Evolutionary conservation across 2,113 vertebrate genomes (phyloP).

Genomic region (Edolisoma coerulescens): DNA sequence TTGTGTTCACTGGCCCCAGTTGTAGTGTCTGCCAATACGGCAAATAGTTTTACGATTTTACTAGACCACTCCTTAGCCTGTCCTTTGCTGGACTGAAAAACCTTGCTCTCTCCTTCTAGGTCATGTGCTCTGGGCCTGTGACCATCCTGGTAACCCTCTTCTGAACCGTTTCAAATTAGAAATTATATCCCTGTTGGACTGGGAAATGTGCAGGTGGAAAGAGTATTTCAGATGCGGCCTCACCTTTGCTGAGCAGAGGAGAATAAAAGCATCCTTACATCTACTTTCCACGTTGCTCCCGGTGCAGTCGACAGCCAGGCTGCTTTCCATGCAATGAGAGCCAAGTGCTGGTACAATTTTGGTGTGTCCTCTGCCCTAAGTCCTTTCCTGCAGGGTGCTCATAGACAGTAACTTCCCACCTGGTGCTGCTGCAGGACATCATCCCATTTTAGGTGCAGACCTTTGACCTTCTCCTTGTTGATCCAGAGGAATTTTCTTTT

Average conservation of each 20-base stretch:
- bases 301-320: not conserved
- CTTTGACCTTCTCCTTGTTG: not conserved
- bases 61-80: not conserved
- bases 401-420: accelerated
- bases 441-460: not conserved
- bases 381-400: not conserved
- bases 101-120: not conserved
- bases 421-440: not conserved
- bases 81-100: not conserved
- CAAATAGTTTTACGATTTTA: not conserved
- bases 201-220: not conserved
- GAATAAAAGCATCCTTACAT: not conserved
- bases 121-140: not conserved
- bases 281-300: not conserved
- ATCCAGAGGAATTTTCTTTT: not conserved
- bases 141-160: not conserved
- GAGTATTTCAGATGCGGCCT: not conserved
- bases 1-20: not conserved
- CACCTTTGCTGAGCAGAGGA: not conserved
- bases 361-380: not conserved
- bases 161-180: not conserved
- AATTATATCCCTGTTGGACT: not conserved
- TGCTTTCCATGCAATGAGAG: not conserved
- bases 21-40: not conserved
- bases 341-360: not conserved